Conservation (phyloP, 2,113 vertebrate genomes). For the Hippocampus zosterae region DNA sequence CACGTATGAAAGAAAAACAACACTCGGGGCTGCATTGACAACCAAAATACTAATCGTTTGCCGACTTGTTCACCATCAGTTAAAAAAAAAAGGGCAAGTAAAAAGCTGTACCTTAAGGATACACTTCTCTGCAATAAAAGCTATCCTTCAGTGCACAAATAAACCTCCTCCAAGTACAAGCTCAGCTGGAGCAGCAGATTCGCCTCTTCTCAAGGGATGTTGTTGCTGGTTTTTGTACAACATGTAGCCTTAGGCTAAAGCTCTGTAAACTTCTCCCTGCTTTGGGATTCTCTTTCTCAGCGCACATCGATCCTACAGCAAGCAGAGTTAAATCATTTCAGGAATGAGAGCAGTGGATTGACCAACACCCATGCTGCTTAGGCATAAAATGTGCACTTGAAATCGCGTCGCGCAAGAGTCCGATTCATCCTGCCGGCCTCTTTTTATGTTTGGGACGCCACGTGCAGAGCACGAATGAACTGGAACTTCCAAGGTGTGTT, state of each 20-base stretch:
- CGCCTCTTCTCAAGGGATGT: slow-evolving; percentile 67
- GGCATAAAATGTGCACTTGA: slow-evolving; percentile 31
- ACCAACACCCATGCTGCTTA: slow-evolving; percentile 39
- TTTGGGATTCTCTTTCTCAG: slow-evolving; percentile 67
- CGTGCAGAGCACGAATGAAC: slow-evolving; percentile 12
- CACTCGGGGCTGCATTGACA: slow-evolving; percentile 21
- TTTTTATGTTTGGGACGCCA: slow-evolving; percentile 34
- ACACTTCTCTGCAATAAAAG: slow-evolving; percentile 56
- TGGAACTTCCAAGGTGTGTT: slow-evolving; percentile 17
- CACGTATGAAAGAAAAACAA: slow-evolving; percentile 28
- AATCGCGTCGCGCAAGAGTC: slow-evolving; percentile 1
- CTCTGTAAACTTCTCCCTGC: slow-evolving; percentile 71
- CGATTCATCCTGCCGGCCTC: slow-evolving; percentile 18
- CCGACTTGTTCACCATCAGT: slow-evolving; percentile 33
- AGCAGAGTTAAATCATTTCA: slow-evolving; percentile 68
- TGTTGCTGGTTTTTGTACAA: slow-evolving; percentile 73
- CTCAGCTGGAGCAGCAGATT: slow-evolving; percentile 72
- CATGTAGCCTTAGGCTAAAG: slow-evolving; percentile 69
- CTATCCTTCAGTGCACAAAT: slow-evolving; percentile 60
- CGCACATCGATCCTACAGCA: slow-evolving; percentile 63
- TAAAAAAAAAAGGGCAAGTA: slow-evolving; percentile 38
- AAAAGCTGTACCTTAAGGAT: slow-evolving; percentile 61
- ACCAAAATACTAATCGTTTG: slow-evolving; percentile 50
- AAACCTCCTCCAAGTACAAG: slow-evolving; percentile 70
- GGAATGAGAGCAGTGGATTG: slow-evolving; percentile 49